A percentile compares a stretch with the other conserved stretches of the same genome.
phyloP scores from a whole-genome alignment of 2,113 vertebrate genomes.

The Callipepla californica region DNA sequence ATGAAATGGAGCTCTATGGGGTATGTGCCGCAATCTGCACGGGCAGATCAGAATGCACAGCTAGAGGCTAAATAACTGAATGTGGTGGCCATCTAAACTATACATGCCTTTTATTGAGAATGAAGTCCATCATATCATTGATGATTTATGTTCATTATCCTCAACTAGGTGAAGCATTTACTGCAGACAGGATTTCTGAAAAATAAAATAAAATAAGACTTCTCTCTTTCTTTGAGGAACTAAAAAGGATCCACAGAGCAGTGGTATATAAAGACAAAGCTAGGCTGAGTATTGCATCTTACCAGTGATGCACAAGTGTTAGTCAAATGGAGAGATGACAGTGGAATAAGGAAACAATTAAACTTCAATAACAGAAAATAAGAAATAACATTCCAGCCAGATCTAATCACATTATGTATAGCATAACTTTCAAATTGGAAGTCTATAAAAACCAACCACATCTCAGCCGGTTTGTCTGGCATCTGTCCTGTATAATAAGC shows the following conservation, averaged over 20 bases:
- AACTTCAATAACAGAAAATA: constrained; percentile 69
- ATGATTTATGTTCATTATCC: background rate
- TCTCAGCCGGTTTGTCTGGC: constrained; percentile 71
- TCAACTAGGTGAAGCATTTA: background rate
- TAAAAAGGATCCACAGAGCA: background rate
- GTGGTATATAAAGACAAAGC: constrained; percentile 3
- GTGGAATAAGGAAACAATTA: constrained; percentile 72
- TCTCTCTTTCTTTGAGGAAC: background rate
- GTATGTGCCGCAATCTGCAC: background rate
- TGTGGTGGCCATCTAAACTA: background rate
- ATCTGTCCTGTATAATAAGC: constrained; percentile 60
- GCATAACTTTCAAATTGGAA: constrained; percentile 69
- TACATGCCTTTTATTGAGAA: background rate
- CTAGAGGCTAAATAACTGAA: background rate
- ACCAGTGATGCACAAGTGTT: constrained; percentile 49
- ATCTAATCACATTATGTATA: constrained; percentile 74
- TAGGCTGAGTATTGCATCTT: constrained; percentile 1
- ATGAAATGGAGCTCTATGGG: background rate
- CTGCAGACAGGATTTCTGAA: background rate
- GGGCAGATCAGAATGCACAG: background rate
- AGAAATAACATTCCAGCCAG: constrained; percentile 69
- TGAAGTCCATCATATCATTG: background rate
- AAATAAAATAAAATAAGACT: background rate
- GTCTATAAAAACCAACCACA: constrained; percentile 67
- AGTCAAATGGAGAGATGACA: constrained; percentile 66